Percentiles rank a stretch among this genome's conserved stretches.
These are phyloP conservation scores for Eulemur rubriventer DNA, from an alignment of 2,797 vertebrate genomes.

Conservation along the genomic window DNA sequence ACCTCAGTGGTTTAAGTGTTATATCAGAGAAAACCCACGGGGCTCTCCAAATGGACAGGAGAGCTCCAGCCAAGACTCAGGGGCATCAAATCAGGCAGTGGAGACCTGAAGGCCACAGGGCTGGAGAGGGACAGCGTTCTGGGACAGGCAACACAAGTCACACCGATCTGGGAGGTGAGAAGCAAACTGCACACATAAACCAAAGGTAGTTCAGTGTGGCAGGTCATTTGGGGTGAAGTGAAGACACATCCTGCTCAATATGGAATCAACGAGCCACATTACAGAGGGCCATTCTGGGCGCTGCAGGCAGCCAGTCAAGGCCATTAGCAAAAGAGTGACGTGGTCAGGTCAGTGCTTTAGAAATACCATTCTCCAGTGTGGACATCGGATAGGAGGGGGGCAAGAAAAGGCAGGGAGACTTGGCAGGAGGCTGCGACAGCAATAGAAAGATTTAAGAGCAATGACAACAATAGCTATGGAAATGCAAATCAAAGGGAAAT, in stretches of 20 bases:
- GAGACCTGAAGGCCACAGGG: not conserved
- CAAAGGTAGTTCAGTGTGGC: not conserved
- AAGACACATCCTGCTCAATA: not conserved
- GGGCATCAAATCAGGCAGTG: not conserved
- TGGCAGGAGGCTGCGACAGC: not conserved
- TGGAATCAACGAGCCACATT: accelerated
- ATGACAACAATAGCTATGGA: not conserved
- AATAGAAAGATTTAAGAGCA: not conserved
- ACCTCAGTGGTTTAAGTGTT: not conserved
- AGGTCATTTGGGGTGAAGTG: not conserved
- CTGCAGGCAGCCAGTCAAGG: not conserved
- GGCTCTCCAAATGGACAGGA: not conserved
- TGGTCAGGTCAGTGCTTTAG: not conserved
- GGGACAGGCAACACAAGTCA: not conserved
- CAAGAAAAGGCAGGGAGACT: not conserved
- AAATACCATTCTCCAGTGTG: not conserved
- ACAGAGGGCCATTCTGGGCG: not conserved
- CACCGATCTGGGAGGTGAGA: not conserved
- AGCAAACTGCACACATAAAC: not conserved
- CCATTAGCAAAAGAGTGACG: not conserved
- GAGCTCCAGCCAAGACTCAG: not conserved
- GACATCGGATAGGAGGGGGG: not conserved
- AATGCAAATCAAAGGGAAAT: not conserved
- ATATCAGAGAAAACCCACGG: not conserved
- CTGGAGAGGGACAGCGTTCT: not conserved